phyloP scores from a whole-genome alignment of 2,888 invertebrate genomes.

The Byasa hedistus region DNA sequence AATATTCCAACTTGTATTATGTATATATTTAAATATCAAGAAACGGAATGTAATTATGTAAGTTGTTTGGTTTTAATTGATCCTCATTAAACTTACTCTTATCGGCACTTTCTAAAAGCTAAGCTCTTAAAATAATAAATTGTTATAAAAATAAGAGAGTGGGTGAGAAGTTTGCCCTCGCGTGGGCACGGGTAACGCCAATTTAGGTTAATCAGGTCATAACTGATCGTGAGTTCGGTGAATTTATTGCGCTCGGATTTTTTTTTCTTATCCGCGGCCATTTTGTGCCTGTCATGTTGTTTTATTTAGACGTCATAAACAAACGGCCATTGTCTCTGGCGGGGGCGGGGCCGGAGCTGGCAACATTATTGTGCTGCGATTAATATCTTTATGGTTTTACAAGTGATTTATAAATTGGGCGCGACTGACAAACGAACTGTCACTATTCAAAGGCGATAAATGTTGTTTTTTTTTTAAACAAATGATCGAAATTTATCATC shows the following conservation, averaged over 20 bases:
- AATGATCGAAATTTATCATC: too few relatives aligned
- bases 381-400: constrained; percentile 9
- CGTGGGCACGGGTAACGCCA: constrained; percentile 23
- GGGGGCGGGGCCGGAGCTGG: constrained; percentile 8
- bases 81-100: neutral
- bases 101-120: constrained; percentile 2
- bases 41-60: neutral
- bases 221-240: constrained; percentile 21
- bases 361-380: constrained; percentile 9
- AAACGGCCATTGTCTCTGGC: constrained; percentile 18
- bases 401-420: constrained; percentile 8
- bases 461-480: too few relatives aligned
- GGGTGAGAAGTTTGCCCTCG: constrained; percentile 25
- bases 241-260: constrained; percentile 24
- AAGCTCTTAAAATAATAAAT: constrained; percentile 8
- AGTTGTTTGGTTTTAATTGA: neutral
- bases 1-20: too few relatives aligned
- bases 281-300: constrained; percentile 25
- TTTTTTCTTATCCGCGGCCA: constrained; percentile 16
- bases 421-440: too few relatives aligned
- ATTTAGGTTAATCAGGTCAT: constrained; percentile 30
- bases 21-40: neutral
- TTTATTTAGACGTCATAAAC: constrained; percentile 27
- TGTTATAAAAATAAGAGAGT: constrained; percentile 17
- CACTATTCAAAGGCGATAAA: too few relatives aligned